Percentiles rank a stretch among this genome's conserved stretches.
Conservation (phyloP, 2,113 vertebrate species). For the Psephotus haematonotus region DNA sequence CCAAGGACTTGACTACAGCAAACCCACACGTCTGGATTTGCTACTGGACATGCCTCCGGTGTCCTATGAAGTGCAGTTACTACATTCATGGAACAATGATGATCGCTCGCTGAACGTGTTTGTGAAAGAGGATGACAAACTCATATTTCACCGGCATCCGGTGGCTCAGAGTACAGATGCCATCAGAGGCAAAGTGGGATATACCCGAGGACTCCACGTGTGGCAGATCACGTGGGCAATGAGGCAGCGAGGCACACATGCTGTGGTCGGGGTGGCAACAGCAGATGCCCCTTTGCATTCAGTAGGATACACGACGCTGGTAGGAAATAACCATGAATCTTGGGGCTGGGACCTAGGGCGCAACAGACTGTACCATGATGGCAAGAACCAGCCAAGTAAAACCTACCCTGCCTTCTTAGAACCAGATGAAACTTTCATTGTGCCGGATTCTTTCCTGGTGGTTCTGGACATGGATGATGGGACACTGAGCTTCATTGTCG, state of each 20-base stretch:
- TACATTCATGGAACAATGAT: slow-evolving; percentile 95
- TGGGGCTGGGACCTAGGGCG: slow-evolving; percentile 99
- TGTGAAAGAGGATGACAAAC: slow-evolving; percentile 96
- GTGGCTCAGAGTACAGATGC: slow-evolving; percentile 98
- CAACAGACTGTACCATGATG: slow-evolving; percentile 96
- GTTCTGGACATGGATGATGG: slow-evolving; percentile 99
- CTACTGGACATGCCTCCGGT: slow-evolving; percentile 94
- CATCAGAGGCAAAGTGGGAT: slow-evolving; percentile 91
- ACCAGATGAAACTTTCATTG: slow-evolving; percentile 93
- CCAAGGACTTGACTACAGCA: slow-evolving; percentile 90
- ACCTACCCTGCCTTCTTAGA: slow-evolving; percentile 93
- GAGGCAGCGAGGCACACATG: slow-evolving; percentile 94
- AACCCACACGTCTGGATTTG: slow-evolving; percentile 92
- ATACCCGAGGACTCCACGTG: slow-evolving; percentile 92
- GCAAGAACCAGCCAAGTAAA: slow-evolving; percentile 93
- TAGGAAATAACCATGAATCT: slow-evolving; percentile 93
- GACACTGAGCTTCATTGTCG: slow-evolving; percentile 94
- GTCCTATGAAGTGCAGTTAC: slow-evolving; percentile 81
- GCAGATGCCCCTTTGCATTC: slow-evolving; percentile 92
- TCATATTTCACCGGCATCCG: slow-evolving; percentile 96
- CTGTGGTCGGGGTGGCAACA: slow-evolving; percentile 92
- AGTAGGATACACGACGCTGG: slow-evolving; percentile 92
- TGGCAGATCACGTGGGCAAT: slow-evolving; percentile 99
- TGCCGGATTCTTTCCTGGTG: slow-evolving; percentile 95
- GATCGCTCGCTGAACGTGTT: slow-evolving; percentile 97